phyloP scores from a whole-genome alignment of 2,888 invertebrate species.

The Drosophila lutescens region DNA sequence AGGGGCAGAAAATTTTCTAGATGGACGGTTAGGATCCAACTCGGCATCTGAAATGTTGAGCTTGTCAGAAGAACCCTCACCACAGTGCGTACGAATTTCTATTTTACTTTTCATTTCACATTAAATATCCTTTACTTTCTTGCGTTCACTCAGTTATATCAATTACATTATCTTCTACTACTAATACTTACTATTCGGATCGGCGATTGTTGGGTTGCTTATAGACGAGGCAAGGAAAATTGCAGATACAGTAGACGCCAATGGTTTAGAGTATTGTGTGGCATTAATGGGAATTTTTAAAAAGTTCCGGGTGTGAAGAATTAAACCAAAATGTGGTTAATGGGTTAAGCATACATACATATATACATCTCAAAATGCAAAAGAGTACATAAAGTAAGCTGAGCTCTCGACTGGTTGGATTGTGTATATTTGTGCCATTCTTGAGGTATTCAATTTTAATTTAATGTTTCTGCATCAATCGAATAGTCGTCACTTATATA shows the following conservation, averaged over 20 bases:
- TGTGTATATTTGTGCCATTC: conserved; percentile 1
- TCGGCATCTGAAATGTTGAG: conserved; percentile 85
- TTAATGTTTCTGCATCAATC: background rate
- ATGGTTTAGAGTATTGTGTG: conserved; percentile 49
- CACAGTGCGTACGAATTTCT: background rate
- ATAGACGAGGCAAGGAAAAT: conserved; percentile 59
- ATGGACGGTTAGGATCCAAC: conserved; percentile 88
- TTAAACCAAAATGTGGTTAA: conserved; percentile 40
- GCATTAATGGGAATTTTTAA: conserved; percentile 39
- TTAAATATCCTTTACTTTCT: conserved; percentile 8
- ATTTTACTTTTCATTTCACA: conserved; percentile 1
- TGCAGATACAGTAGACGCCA: conserved; percentile 70
- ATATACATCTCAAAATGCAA: conserved; percentile 48
- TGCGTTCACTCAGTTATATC: conserved; percentile 6
- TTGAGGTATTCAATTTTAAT: background rate
- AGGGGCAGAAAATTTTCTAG: conserved; percentile 88
- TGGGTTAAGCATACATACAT: conserved; percentile 45
- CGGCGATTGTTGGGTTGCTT: conserved; percentile 41
- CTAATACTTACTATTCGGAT: conserved; percentile 57
- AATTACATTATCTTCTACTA: conserved; percentile 12
- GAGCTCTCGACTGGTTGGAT: conserved; percentile 16
- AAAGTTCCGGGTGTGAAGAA: conserved; percentile 22
- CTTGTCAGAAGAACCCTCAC: conserved; percentile 26
- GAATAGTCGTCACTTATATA: background rate
- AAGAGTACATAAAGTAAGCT: conserved; percentile 28